phyloP scores from a whole-genome alignment of 2,113 vertebrate genomes.

The Parus major region DNA sequence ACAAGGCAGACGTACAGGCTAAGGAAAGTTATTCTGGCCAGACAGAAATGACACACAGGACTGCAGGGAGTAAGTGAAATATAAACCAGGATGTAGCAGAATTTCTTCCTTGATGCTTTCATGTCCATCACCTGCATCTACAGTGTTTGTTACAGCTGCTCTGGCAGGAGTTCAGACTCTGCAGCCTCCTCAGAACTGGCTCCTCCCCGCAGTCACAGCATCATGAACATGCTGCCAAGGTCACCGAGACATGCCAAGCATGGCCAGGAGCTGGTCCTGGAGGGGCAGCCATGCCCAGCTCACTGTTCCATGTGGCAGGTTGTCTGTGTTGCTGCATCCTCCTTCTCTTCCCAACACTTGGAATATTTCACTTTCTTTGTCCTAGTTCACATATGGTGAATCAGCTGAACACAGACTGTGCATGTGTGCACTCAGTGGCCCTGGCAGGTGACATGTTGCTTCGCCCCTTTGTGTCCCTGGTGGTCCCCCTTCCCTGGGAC shows the following conservation, averaged over 20 bases:
- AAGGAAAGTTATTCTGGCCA: background rate
- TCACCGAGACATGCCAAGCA: accelerated
- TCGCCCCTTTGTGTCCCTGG: background rate
- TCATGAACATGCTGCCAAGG: background rate
- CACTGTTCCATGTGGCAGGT: background rate
- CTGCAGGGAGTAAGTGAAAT: background rate
- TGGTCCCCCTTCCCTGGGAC: background rate
- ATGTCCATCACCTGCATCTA: background rate
- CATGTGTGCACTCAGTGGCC: accelerated
- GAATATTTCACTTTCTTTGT: background rate
- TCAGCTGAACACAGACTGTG: background rate
- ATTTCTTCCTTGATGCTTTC: background rate
- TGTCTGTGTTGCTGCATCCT: background rate
- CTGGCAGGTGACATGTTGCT: background rate
- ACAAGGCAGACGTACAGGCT: background rate
- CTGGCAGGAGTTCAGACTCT: background rate
- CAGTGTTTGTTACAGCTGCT: background rate
- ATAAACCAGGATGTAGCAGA: background rate
- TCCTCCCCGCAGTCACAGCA: background rate
- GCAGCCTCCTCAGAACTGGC: background rate
- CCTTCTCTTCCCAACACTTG: background rate
- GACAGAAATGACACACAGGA: background rate
- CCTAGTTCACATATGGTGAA: background rate
- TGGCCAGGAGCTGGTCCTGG: background rate
- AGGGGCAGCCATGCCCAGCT: background rate